Evolutionary conservation across 2,113 vertebrate genomes (phyloP).

Genomic region (Zonotrichia leucophrys): DNA sequence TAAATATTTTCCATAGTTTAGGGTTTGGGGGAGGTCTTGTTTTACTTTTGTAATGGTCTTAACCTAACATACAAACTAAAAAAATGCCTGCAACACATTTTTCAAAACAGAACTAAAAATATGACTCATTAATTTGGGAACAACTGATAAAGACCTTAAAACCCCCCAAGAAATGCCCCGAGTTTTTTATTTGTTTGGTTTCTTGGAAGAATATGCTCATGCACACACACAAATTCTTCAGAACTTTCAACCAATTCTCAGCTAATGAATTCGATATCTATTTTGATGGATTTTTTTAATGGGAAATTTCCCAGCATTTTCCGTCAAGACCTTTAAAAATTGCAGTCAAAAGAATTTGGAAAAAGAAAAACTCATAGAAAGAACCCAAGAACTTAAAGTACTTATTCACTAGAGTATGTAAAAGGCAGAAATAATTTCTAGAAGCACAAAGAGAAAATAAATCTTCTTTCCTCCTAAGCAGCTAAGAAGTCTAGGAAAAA

Average conservation of each 20-base stretch:
- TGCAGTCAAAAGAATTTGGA: not conserved
- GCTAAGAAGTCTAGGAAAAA: not conserved
- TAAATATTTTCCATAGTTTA: not conserved
- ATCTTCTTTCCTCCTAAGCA: slow-evolving; percentile 6
- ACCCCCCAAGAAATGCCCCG: rapidly evolving
- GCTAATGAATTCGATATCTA: not conserved
- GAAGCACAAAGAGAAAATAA: not conserved
- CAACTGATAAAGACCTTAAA: not conserved
- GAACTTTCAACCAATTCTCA: not conserved
- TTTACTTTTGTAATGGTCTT: not conserved
- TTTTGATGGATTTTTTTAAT: not conserved
- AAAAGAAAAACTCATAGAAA: not conserved
- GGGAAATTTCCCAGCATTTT: not conserved
- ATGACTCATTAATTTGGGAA: not conserved
- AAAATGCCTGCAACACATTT: not conserved
- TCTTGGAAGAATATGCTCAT: not conserved
- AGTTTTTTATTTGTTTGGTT: not conserved
- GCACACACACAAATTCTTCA: not conserved
- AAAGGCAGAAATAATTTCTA: not conserved
- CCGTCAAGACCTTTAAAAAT: not conserved
- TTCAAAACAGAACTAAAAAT: not conserved
- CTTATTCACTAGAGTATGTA: not conserved
- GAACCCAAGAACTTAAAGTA: not conserved
- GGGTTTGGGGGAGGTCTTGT: not conserved
- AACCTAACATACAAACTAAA: not conserved